Conservation (phyloP, 2,888 invertebrate genomes). For the Augiades crinisus region DNA sequence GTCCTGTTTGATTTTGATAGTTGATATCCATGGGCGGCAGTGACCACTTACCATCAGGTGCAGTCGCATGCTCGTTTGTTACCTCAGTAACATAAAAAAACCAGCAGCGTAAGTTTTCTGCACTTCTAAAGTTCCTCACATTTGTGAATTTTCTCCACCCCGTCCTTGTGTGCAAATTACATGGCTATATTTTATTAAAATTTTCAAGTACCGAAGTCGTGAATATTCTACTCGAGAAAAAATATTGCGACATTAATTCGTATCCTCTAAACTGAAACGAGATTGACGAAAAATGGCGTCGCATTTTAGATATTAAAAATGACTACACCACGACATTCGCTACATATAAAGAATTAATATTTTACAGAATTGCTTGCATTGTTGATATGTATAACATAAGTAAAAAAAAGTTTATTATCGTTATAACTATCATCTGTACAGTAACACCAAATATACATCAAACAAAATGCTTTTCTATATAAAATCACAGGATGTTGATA, state of each 20-base stretch:
- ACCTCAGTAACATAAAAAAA: too few species aligned
- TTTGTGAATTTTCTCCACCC: background rate
- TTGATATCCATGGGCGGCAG: too few species aligned
- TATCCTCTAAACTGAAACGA: constrained; percentile 3
- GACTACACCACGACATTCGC: background rate
- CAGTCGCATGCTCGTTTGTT: too few species aligned
- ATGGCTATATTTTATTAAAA: background rate
- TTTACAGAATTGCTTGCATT: background rate
- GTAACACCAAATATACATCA: too few species aligned
- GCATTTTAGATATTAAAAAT: constrained; percentile 15
- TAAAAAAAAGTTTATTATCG: background rate
- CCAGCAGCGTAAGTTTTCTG: too few species aligned
- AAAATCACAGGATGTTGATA: too few species aligned
- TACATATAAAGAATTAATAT: background rate
- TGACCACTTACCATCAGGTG: too few species aligned
- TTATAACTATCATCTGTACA: too few species aligned
- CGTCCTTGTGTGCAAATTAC: too few species aligned
- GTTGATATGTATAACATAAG: background rate
- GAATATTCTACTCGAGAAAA: background rate
- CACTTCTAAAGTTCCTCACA: too few species aligned
- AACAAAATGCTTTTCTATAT: too few species aligned
- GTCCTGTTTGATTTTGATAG: too few species aligned
- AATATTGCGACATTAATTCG: constrained; percentile 6
- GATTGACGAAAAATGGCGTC: constrained; percentile 11
- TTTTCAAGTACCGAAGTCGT: background rate